Percentiles rank a stretch among this genome's conserved stretches.
phyloP scores from a whole-genome alignment of 2,888 invertebrate genomes.

The Dorcus parallelipipedus region DNA sequence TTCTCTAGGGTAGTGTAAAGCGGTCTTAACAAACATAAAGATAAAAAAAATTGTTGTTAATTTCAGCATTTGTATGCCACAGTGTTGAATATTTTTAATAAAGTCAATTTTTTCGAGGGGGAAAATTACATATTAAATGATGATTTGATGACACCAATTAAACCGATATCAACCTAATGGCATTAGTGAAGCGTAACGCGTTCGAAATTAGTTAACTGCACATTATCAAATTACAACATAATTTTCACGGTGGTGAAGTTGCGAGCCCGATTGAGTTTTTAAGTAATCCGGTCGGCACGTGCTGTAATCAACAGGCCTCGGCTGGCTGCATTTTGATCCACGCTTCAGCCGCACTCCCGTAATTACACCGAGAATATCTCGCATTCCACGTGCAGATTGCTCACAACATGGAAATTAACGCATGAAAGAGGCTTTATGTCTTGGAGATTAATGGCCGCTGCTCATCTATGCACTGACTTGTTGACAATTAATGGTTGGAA shows the following conservation, averaged over 20 bases:
- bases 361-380: constrained; percentile 37
- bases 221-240: constrained; percentile 9
- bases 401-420: constrained; percentile 38
- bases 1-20: too few species aligned
- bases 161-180: not conserved
- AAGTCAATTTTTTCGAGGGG: too few species aligned
- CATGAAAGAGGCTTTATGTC: constrained; percentile 33
- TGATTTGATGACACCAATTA: too few species aligned
- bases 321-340: constrained; percentile 14
- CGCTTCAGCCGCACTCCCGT: constrained; percentile 18
- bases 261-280: constrained; percentile 11
- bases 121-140: too few species aligned
- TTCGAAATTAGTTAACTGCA: constrained; percentile 5
- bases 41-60: too few species aligned
- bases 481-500: constrained; percentile 23
- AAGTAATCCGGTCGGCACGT: constrained; percentile 7
- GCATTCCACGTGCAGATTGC: constrained; percentile 39
- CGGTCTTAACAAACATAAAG: too few species aligned
- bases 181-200: constrained; percentile 1
- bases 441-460: constrained; percentile 30
- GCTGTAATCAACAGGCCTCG: constrained; percentile 16
- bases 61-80: too few species aligned
- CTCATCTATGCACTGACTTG: constrained; percentile 24
- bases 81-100: too few species aligned
- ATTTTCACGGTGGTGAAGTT: not conserved